A percentile compares a stretch with the other conserved stretches of the same genome.
These are phyloP conservation scores for Diabrotica undecimpunctata DNA, from an alignment of 1,140 invertebrate species.

Conservation along the genomic window DNA sequence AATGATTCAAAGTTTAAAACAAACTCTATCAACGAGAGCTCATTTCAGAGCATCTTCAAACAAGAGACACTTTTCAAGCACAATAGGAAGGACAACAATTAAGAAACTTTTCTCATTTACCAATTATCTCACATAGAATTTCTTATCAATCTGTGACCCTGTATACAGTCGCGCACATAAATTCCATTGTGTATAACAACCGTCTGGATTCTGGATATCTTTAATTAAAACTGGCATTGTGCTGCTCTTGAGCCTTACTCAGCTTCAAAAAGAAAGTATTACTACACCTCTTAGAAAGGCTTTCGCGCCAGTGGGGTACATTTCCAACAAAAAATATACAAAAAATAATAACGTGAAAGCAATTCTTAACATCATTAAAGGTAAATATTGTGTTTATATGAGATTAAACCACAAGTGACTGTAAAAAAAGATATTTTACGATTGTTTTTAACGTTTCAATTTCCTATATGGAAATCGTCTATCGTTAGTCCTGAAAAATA, in stretches of 20 bases:
- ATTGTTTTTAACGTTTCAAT: no score
- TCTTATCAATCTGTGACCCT: slow-evolving; percentile 2
- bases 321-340: no score
- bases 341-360: no score
- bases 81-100: neutral
- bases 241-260: neutral
- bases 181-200: slow-evolving; percentile 1
- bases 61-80: neutral
- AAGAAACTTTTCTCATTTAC: neutral
- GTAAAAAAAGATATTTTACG: no score
- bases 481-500: no score
- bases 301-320: neutral
- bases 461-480: no score
- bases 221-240: slow-evolving; percentile 1
- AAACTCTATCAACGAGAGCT: slow-evolving; percentile 2
- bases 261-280: neutral
- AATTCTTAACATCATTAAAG: no score
- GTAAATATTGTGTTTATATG: no score
- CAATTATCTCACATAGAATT: neutral
- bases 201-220: neutral
- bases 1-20: neutral
- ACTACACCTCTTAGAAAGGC: neutral
- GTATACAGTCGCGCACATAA: neutral
- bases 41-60: neutral
- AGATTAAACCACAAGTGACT: no score